phyloP scores from a whole-genome alignment of 1,140 invertebrate species.

The Tetramorium simillimum region DNA sequence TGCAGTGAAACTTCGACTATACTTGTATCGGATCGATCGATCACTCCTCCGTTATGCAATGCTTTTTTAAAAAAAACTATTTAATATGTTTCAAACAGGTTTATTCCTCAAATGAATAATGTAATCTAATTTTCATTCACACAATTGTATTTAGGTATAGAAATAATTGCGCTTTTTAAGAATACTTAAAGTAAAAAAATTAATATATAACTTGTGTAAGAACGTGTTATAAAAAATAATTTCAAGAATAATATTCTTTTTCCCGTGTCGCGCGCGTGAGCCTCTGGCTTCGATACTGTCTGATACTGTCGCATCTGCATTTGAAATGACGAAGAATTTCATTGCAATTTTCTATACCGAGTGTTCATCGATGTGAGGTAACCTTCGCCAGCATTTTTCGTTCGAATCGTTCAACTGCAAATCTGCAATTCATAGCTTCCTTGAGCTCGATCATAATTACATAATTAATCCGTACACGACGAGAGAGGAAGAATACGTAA shows the following conservation, averaged over 20 bases:
- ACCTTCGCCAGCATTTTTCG: constrained; percentile 31
- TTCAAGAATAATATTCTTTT: neutral
- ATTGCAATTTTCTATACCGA: neutral
- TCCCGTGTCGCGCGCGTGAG: neutral
- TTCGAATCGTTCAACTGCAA: constrained; percentile 48
- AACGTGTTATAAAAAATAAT: neutral
- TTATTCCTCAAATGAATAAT: neutral
- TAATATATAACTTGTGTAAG: neutral
- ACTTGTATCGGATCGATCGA: constrained; percentile 22
- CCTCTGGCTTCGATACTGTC: neutral
- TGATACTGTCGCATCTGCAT: neutral
- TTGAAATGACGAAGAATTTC: neutral
- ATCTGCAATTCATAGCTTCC: constrained; percentile 68
- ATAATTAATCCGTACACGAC: constrained; percentile 63
- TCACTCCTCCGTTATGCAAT: constrained; percentile 16
- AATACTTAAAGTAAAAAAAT: neutral
- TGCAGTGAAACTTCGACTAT: constrained; percentile 11
- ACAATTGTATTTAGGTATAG: neutral
- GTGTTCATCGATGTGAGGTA: constrained; percentile 21
- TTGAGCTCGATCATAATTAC: constrained; percentile 49
- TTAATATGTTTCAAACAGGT: neutral
- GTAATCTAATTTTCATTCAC: neutral
- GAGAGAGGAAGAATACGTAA: constrained; percentile 66
- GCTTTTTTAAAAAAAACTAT: neutral
- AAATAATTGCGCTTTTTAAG: neutral